Evolutionary conservation across 2,888 invertebrate species (phyloP), one percentile per base, ranked within the genome.

Genomic region (Seira sanloemensis): DNA sequence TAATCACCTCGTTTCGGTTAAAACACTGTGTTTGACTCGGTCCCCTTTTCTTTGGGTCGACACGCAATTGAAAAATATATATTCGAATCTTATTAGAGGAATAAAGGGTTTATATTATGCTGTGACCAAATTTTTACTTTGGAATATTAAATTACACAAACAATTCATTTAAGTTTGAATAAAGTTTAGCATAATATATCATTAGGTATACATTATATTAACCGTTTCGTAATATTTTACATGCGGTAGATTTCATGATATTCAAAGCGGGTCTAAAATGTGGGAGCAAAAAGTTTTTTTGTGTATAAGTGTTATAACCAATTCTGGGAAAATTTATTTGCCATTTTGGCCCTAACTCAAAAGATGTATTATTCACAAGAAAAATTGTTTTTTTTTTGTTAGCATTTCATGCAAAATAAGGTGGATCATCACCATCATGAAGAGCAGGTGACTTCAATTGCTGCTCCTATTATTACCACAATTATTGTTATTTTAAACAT

Each of bases 21-120:
- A 75, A 73, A 84, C 87, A n/a, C n/a, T n/a, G n/a, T n/a, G n/a
- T n/a, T n/a, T n/a, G n/a, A n/a, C n/a, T n/a, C n/a, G n/a, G n/a
- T n/a, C n/a, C n/a, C n/a, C n/a, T n/a, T 87, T 87, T 88, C 87
- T 85, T 88, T 86, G 79, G 86, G 87, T 87, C 88, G 86, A 85
- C 88, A 88, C 88, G 88, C 88, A 87, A 88, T 86, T n/a, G n/a
- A n/a, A n/a, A n/a, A 88, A 87, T 87, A 86, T 72, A 72, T 72
- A 72, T 65, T 72, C 66, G 66, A 65, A 37, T 18, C 1, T n/a
- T 68, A 74, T 73, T 72, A 78, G 71, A 78, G 78, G 78, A 78
- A 78, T 71, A 78, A 78, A 78, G 78, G 74, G 78, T 73, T 78
- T 83, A 78, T 74, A 27, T 26, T 19, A n/a, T 19, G 16, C 5